Percentiles rank a stretch among this genome's conserved stretches.
phyloP scores from a whole-genome alignment of 2,888 invertebrate genomes.

The Sisyra nigra region DNA sequence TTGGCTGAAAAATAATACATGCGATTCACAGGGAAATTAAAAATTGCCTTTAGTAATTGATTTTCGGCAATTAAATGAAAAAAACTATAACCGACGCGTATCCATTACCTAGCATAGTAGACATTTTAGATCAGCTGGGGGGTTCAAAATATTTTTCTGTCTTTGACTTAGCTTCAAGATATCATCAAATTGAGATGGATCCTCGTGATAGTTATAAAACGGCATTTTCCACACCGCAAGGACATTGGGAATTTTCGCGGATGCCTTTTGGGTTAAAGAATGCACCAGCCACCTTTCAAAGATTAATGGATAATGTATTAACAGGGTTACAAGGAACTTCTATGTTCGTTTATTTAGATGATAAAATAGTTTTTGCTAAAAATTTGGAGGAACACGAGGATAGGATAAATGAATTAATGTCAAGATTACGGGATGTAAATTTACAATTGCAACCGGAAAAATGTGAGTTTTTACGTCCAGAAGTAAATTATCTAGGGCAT shows the following conservation, averaged over 20 bases:
- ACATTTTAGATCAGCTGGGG: conserved; percentile 22
- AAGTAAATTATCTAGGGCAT: conserved; percentile 18
- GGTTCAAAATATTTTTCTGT: conserved; percentile 21
- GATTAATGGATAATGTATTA: conserved; percentile 22
- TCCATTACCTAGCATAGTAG: conserved; percentile 21
- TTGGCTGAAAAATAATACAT: too few species aligned
- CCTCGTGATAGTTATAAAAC: conserved; percentile 19
- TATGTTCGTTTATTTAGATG: conserved; percentile 21
- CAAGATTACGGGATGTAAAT: conserved; percentile 11
- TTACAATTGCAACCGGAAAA: conserved; percentile 14
- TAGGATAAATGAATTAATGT: conserved; percentile 11
- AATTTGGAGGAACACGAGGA: conserved; percentile 13
- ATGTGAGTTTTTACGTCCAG: conserved; percentile 12
- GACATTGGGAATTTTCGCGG: conserved; percentile 20
- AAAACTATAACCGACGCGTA: conserved; percentile 20
- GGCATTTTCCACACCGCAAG: conserved; percentile 19
- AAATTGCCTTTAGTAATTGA: conserved; percentile 22
- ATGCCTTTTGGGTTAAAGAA: conserved; percentile 25
- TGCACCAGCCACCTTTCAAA: conserved; percentile 24
- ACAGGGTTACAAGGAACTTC: conserved; percentile 18
- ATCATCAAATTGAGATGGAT: conserved; percentile 21
- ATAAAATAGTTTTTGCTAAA: conserved; percentile 17
- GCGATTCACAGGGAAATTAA: conserved; percentile 16
- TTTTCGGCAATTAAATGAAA: conserved; percentile 22
- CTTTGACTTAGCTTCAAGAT: conserved; percentile 22